Evolutionary conservation across 1,140 invertebrate species (phyloP), one percentile per base, ranked within the genome.

Genomic region (Cydia splendana): DNA sequence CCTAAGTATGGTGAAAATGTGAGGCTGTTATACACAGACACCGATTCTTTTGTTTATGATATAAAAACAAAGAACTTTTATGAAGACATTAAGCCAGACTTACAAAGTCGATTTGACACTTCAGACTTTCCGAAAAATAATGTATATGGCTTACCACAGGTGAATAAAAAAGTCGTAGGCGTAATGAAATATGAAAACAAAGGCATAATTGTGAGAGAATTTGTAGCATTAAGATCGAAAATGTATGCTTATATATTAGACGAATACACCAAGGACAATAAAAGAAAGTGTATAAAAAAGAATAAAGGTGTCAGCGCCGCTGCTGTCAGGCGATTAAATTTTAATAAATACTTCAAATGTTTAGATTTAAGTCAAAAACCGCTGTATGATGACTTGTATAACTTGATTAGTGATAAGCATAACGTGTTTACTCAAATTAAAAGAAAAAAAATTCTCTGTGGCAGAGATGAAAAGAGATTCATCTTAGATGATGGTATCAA

Each of bases 371-470:
- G 51, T 7, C 10, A n/a, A 53, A 53, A 10, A 7, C 51, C 51
- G 2, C 15, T 53, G 2, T 53, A n/a, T 53, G 51, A 53, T 53
- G 2, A 53, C 6, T 53, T 53, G n/a, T 53, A 53, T 53, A 53
- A 53, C n/a, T 18, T 53, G 6, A 53, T 53, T 18, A 53, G 51
- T 53, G 6, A 53, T 18, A 53, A 53, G n/a, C 51, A 38, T 48
- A 57, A 67, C 74, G 83, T 86, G 81, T 77, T 75, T 75, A 71
- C 57, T 3, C 57, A 73, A 76, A 84, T 85, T 81, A 84, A 67
- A 62, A 62, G 77, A 82, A 80, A 24, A 83, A 79, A 30, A 82
- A 82, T 42, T 82, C 53, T 82, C 38, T 78, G 73, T 20, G 73
- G 62, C 65, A 77, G 75, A 76, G 80, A 82, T 65, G 74, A 77